Conservation (phyloP, 2,888 invertebrate genomes). For the Clunio marinus region DNA sequence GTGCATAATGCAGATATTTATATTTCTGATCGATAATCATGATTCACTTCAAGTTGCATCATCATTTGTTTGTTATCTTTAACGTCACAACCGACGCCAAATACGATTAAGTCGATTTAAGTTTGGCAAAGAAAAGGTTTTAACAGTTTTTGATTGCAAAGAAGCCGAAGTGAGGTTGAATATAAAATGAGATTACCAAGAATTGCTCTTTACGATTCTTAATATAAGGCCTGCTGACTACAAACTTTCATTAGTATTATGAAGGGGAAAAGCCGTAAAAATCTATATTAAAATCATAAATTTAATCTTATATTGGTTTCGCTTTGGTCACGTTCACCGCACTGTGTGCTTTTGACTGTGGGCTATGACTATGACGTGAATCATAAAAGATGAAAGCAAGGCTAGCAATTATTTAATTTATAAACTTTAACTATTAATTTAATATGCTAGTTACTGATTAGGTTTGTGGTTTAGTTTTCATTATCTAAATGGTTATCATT, state of each 20-base stretch:
- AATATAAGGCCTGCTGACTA: constrained; percentile 12
- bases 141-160: too few relatives aligned
- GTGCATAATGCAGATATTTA: constrained; percentile 37
- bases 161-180: too few relatives aligned
- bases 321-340: neutral
- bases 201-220: constrained; percentile 19
- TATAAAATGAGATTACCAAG: too few relatives aligned
- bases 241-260: too few relatives aligned
- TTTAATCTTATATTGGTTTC: constrained; percentile 29
- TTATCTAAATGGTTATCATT: too few relatives aligned
- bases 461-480: too few relatives aligned
- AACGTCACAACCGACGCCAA: too few relatives aligned
- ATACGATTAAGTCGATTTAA: neutral
- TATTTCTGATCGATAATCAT: constrained; percentile 25
- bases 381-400: constrained; percentile 6
- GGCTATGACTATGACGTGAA: neutral
- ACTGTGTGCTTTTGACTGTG: too few relatives aligned
- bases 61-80: neutral
- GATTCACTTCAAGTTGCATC: neutral
- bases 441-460: too few relatives aligned
- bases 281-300: constrained; percentile 32
- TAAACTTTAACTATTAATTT: constrained; percentile 2
- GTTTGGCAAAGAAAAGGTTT: too few relatives aligned
- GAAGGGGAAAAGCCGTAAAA: too few relatives aligned
- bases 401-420: too few relatives aligned